Evolutionary conservation across 2,888 invertebrate genomes (phyloP).

Genomic region (Pyralis farinalis): DNA sequence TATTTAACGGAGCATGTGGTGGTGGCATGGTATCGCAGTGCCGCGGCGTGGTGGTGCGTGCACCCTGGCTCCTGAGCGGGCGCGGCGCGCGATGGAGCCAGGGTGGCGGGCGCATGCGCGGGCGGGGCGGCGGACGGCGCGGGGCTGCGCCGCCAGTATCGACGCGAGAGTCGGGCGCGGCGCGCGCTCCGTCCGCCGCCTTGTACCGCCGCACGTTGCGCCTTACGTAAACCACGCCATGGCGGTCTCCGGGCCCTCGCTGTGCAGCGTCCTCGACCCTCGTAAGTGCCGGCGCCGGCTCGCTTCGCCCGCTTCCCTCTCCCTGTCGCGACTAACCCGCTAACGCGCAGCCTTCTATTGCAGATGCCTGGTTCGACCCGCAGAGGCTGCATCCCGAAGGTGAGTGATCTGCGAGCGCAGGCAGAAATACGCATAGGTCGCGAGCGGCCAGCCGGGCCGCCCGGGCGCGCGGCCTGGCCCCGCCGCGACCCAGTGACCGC

Average conservation of each 20-base stretch:
- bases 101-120: constrained; percentile 26
- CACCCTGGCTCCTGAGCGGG: constrained; percentile 3
- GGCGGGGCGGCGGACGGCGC: constrained; percentile 35
- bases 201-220: constrained; percentile 34
- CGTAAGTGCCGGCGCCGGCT: constrained; percentile 62
- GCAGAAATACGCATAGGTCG: constrained; percentile 53
- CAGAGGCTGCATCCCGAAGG: constrained; percentile 95
- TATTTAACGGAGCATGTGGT: no score
- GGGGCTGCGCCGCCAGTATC: constrained; percentile 69
- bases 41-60: not conserved
- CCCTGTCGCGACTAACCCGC: constrained; percentile 78
- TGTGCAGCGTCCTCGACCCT: constrained; percentile 73
- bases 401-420: constrained; percentile 78
- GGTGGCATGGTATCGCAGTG: no score
- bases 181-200: constrained; percentile 70
- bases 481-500: constrained; percentile 33
- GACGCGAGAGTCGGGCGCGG: constrained; percentile 81
- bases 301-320: constrained; percentile 56
- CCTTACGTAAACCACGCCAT: constrained; percentile 76
- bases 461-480: constrained; percentile 33
- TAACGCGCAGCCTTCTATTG: constrained; percentile 83
- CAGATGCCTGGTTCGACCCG: constrained; percentile 97
- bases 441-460: constrained; percentile 45
- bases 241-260: constrained; percentile 71
- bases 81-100: constrained; percentile 27